Base-by-base conservation (phyloP, 2,113 vertebrate species). In the Poicephalus meyeri region DNA sequence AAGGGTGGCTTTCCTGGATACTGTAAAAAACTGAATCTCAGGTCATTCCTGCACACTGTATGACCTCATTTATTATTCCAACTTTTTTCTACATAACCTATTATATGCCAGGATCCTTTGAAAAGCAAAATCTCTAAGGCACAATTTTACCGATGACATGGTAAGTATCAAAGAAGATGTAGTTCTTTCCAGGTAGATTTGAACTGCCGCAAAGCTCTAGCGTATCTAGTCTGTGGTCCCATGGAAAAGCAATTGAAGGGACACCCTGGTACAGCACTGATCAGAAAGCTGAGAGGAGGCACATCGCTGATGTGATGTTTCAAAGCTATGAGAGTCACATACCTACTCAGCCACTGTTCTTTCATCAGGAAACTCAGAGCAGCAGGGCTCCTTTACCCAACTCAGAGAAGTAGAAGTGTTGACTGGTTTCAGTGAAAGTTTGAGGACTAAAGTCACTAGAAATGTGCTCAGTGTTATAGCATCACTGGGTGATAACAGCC, bases 1-100 rank as follows among this genome's bases (percentile, higher is more conserved):
- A 96, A 95, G 58, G 39, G 66, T 53, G 31, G 46, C 73, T 97
- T 97, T 93, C 88, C 86, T 79, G 69, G 68, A 71, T 61, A 44
- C 66, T 93, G 26, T 81, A 66, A 68, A 95, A 95, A 91, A 82
- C 56, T 35, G 86, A 69, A 82, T 50, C 35, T 49, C 77, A 49
- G 78, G 74, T 93, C 80, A 89, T 88, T 87, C 82, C 74, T 13
- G 7, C 33, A 80, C 31, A 42, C 10, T 92, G 80, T 83, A 89
- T 7, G 6, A 58, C 35, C 25, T 88, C 25, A 33, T 80, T 93
- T 77, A 80, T 97, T 86, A 71, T 60, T 93, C 16, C 28, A 78
- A 35, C 6, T 37, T 37, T 49, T 41, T 44, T 47, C 33, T 8
- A 33, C 52, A 28, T 14, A n/a, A 35, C 16, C 60, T 81, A 23